phyloP scores from a whole-genome alignment of 2,113 vertebrate species.

The Pundamilia nyererei region DNA sequence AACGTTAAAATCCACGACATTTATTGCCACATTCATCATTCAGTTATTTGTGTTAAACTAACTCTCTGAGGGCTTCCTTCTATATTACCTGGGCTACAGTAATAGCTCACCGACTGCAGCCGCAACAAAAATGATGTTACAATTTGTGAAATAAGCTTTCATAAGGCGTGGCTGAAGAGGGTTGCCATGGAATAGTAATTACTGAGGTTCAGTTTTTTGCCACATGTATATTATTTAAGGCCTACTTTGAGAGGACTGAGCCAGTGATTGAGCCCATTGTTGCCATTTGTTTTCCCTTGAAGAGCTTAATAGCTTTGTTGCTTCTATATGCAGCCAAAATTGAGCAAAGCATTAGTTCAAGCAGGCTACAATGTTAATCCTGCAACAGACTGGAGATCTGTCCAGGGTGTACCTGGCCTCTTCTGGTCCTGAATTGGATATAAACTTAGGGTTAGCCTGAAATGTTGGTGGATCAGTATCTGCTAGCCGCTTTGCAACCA shows the following conservation, averaged over 20 bases:
- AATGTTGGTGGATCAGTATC: neutral
- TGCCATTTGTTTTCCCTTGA: neutral
- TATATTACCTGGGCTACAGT: slow-evolving; percentile 9
- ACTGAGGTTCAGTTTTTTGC: neutral
- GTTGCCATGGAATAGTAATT: neutral
- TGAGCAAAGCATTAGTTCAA: neutral
- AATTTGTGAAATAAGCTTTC: neutral
- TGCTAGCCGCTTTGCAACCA: neutral
- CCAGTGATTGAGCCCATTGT: neutral
- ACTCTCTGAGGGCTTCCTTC: neutral
- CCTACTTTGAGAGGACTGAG: neutral
- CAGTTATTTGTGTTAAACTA: neutral
- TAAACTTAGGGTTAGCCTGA: neutral
- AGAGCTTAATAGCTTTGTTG: neutral
- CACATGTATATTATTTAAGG: neutral
- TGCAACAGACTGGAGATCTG: neutral
- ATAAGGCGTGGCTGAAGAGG: neutral
- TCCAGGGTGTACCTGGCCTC: neutral
- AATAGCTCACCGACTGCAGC: neutral
- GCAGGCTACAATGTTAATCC: neutral
- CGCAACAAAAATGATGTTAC: neutral
- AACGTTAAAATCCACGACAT: slow-evolving; percentile 17
- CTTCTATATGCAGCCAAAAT: neutral
- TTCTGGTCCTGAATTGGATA: neutral
- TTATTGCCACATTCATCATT: slow-evolving; percentile 48